Conservation (phyloP, 2,797 vertebrate species). For the Pelochelys cantorii region DNA sequence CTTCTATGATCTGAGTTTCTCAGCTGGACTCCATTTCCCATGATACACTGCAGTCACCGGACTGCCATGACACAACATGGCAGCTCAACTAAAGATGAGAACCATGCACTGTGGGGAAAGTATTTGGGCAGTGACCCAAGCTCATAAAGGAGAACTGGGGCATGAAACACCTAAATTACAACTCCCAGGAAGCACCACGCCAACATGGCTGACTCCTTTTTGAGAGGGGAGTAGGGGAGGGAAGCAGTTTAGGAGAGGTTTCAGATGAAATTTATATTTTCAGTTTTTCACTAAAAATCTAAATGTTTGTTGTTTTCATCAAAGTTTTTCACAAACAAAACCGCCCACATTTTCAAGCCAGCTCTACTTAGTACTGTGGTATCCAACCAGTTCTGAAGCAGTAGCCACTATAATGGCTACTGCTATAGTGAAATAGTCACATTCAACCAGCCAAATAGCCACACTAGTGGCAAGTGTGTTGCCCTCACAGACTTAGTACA, state of each 20-base stretch:
- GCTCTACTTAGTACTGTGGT: not conserved
- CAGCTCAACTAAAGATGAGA: not conserved
- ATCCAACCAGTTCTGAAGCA: no score
- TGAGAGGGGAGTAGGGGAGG: accelerated
- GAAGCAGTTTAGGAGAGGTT: not conserved
- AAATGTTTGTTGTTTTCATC: not conserved
- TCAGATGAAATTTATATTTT: not conserved
- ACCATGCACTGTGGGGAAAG: not conserved
- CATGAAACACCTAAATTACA: no score
- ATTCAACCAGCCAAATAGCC: no score
- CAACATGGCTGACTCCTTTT: not conserved
- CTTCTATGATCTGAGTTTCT: not conserved
- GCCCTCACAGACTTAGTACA: not conserved
- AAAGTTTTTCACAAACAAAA: not conserved
- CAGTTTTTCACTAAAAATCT: not conserved
- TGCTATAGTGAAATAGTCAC: no score
- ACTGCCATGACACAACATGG: not conserved
- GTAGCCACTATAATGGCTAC: no score
- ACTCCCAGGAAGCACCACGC: no score
- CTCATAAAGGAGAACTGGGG: not conserved
- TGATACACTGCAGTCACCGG: not conserved
- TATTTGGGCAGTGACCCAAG: not conserved
- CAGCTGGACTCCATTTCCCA: not conserved
- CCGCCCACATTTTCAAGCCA: not conserved
- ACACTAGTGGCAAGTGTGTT: no score